Conservation (phyloP, 2,113 vertebrate species). For the Dicentrarchus labrax region DNA sequence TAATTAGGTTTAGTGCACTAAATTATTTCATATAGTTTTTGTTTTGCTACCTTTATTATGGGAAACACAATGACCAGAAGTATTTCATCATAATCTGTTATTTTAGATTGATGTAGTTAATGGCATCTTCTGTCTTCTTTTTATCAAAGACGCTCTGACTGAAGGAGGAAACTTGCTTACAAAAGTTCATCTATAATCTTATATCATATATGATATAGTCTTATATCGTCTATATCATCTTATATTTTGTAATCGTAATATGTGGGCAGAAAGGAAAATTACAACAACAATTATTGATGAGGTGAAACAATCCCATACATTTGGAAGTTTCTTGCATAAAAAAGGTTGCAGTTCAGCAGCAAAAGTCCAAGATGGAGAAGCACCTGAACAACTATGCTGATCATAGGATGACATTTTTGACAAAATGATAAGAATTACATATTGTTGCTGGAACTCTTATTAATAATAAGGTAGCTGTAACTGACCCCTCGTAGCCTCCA, state of each 20-base stretch:
- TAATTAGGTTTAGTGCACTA: too few species aligned
- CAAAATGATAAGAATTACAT: neutral
- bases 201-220: too few species aligned
- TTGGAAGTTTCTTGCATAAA: neutral
- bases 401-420: neutral
- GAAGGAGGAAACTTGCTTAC: neutral
- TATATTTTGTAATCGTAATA: neutral
- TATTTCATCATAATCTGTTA: too few species aligned
- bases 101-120: neutral
- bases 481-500: constrained; percentile 7
- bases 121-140: neutral
- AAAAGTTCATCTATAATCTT: neutral
- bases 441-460: neutral
- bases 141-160: neutral
- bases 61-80: neutral
- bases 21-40: neutral
- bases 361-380: neutral
- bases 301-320: neutral
- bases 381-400: too few species aligned
- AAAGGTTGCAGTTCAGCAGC: neutral
- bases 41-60: neutral
- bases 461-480: neutral
- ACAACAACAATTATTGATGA: neutral
- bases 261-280: neutral
- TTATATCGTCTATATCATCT: neutral